phyloP scores from a whole-genome alignment of 1,140 invertebrate species.

The Zaprionus ornatus region DNA sequence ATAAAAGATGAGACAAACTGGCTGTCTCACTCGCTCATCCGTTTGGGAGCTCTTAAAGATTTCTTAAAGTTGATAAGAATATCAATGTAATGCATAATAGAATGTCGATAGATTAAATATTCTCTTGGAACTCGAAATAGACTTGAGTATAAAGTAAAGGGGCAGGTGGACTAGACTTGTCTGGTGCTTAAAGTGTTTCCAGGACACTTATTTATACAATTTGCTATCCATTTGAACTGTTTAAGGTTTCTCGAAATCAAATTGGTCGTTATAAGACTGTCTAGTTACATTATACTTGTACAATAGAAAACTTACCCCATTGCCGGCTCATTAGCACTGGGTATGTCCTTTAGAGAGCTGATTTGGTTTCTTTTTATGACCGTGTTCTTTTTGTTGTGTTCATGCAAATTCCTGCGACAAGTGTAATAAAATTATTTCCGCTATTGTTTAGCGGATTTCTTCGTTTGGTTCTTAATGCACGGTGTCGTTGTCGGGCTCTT shows the following conservation, averaged over 20 bases:
- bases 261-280: background rate
- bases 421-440: constrained; percentile 75
- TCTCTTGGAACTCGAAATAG: background rate
- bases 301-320: background rate
- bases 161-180: background rate
- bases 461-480: constrained; percentile 31
- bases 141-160: background rate
- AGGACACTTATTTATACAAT: background rate
- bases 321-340: constrained; percentile 52
- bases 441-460: constrained; percentile 57
- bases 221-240: too few species aligned
- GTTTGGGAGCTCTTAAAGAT: constrained; percentile 25
- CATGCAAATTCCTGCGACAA: constrained; percentile 60
- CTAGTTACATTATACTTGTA: too few species aligned
- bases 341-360: constrained; percentile 46
- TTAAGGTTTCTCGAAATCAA: too few species aligned
- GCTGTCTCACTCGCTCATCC: constrained; percentile 3
- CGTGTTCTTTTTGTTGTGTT: constrained; percentile 55
- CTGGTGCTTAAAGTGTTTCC: background rate
- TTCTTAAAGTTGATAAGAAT: constrained; percentile 1
- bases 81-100: background rate
- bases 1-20: constrained; percentile 67
- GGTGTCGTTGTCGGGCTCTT: constrained; percentile 20
- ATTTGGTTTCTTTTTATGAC: constrained; percentile 59
- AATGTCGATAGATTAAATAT: background rate